These are phyloP conservation scores for Oscheius sp. DNA, from an alignment of 2,888 invertebrate species.

Conservation along the genomic window DNA sequence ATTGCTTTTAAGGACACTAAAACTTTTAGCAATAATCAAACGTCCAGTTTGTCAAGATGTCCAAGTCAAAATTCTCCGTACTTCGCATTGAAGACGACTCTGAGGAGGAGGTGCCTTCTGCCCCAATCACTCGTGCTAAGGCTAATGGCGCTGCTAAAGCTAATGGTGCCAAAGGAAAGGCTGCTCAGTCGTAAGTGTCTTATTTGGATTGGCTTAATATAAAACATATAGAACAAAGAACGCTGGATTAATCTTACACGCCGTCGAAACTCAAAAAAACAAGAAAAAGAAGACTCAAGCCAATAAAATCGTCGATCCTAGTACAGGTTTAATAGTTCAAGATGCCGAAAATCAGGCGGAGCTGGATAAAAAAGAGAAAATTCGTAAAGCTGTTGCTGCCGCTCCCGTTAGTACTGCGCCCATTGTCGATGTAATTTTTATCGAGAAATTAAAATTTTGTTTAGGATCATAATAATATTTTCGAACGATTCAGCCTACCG, in stretches of 20 bases:
- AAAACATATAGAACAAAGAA: background rate
- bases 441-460: too few species aligned
- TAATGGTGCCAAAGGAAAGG: background rate
- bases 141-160: background rate
- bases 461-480: too few species aligned
- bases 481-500: too few species aligned
- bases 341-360: background rate
- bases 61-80: conserved; percentile 17
- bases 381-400: background rate
- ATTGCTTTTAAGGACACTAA: too few species aligned
- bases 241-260: conserved; percentile 9
- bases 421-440: too few species aligned
- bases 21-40: too few species aligned
- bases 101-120: conserved; percentile 10
- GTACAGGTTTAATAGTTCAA: conserved; percentile 10
- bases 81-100: conserved; percentile 26
- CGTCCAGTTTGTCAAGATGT: too few species aligned
- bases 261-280: background rate
- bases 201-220: background rate
- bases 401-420: too few species aligned
- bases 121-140: too few species aligned
- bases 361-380: background rate
- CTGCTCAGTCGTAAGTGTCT: background rate
- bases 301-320: conserved; percentile 3
- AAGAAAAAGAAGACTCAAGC: conserved; percentile 15